Evolutionary conservation across 1,140 invertebrate species (phyloP), one percentile per base, ranked within the genome.

Genomic region (Brachionus paranguensis): DNA sequence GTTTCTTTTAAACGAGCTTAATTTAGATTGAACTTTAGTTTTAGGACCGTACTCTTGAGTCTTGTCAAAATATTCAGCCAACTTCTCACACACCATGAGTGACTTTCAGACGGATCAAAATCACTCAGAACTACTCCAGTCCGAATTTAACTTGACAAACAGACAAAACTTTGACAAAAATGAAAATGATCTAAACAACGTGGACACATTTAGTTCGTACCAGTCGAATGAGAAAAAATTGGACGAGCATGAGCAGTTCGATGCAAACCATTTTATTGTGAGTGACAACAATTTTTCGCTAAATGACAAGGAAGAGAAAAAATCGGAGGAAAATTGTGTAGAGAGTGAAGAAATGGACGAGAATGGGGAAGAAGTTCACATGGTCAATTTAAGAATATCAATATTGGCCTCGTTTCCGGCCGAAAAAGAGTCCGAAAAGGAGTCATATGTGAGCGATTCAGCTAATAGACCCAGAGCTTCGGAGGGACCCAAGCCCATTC

Each of bases 401-500:
- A 47, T 76, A 27, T 50, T 76, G 47, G 72, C 72, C 20, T 76
- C 72, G n/a, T 76, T 76, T 76, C 72, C 72, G 27, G n/a, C 24
- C 14, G 72, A 76, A 27, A 76, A 76, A 76, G 72, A 76, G 50
- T 20, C 72, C 14, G 72, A 76, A 76, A 76, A 76, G 11, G 72
- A 76, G 1, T 76, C 20, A 14, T 27, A 17, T 43, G 7, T 76
- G 11, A 76, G 41, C 11, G 72, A 76, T 12, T 27, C 43, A 12
- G 14, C 12, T 20, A 81, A 20, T 20, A 81, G 37, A 64, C 64
- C 50, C 7, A 24, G 78, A 3, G 53, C 41, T 27, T 37, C 78
- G 24, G 78, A 81, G 27, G 78, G 78, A 37, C 78, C 78, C 5
- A 81, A 81, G 11, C 78, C 78, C 24, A 81, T 81, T 37, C 87